A percentile compares a stretch with the other conserved stretches of the same genome.
phyloP scores from a whole-genome alignment of 2,113 vertebrate genomes.

The Takifugu bimaculatus region DNA sequence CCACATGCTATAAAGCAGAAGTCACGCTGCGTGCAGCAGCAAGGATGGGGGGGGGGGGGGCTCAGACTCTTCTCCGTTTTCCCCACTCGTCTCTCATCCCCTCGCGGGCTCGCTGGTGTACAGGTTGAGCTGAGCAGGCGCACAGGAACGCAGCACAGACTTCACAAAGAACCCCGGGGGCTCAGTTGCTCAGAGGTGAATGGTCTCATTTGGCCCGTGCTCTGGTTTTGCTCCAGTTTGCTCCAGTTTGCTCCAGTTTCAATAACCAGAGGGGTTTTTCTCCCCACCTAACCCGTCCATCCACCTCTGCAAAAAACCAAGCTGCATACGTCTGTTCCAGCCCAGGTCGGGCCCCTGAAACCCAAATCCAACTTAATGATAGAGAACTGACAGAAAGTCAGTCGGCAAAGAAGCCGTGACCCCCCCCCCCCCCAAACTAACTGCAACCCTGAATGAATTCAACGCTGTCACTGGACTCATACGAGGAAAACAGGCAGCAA shows the following conservation, averaged over 20 bases:
- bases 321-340: constrained; percentile 58
- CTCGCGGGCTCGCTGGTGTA: constrained; percentile 30
- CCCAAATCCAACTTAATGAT: constrained; percentile 43
- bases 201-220: constrained; percentile 44
- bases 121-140: constrained; percentile 43
- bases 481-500: background rate
- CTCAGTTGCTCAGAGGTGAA: constrained; percentile 59
- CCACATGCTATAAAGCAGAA: constrained; percentile 71
- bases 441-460: background rate
- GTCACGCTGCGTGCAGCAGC: constrained; percentile 46
- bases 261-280: constrained; percentile 30
- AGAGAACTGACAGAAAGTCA: constrained; percentile 48
- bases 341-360: constrained; percentile 49
- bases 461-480: background rate
- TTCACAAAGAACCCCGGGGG: constrained; percentile 28
- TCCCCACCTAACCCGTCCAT: constrained; percentile 4
- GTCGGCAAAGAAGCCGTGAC: constrained; percentile 45
- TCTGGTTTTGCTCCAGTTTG: constrained; percentile 46
- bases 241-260: constrained; percentile 48
- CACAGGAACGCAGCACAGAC: constrained; percentile 27
- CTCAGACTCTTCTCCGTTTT: constrained; percentile 36
- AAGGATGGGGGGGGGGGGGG: constrained; percentile 28
- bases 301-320: constrained; percentile 34
- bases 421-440: background rate
- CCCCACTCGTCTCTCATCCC: constrained; percentile 46